Base-by-base conservation (phyloP, 92 coral and sea anemone species). In the Epizoanthus illoricatus region DNA sequence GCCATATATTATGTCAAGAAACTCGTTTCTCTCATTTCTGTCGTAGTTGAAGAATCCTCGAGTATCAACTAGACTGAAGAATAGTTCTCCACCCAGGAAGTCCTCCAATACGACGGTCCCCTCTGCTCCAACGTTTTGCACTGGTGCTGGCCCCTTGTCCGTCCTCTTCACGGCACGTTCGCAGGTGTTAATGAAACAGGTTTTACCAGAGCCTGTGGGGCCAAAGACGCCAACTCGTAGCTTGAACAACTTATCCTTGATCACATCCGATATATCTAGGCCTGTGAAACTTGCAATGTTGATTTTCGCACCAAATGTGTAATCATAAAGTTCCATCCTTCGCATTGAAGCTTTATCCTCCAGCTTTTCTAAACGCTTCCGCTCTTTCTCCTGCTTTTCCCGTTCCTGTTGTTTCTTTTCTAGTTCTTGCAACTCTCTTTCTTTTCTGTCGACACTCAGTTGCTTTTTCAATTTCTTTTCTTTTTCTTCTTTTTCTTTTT, bases 181-280 rank as follows among this genome's bases (percentile, higher is more conserved):
- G 68, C 89, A 87, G 17, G 93, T 87, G 83, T 85, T 90, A 49
- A 87, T 87, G 61, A 90, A 90, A 54, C 89, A 90, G 74, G 91
- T 87, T 54, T 90, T 90, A 89, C 36, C 36, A 28, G 36, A 28
- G 36, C 36, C 36, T 1, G 36, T 28, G 2, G 36, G 36, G 36
- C 36, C 93, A 71, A 87, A 90, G 20, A 90, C 84, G 17, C 93
- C 93, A 41, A 90, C 85, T 68, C 93, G 84, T 9, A 90, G 87
- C 19, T 81, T 85, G 61, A 56, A 56, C 13, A 3, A 56, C 18
- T 56, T 56, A 56, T 56, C 61, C 19, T 76, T 85, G 5, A 43
- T 84, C 7, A 90, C 89, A 42, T 87, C 89, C 17, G 83, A 81
- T 16, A 83, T 83, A 40, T 69, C 83, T 59, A 89, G 36, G 1